Base-by-base conservation (phyloP, 2,113 vertebrate genomes). In the Phrynosoma blainvillii region DNA sequence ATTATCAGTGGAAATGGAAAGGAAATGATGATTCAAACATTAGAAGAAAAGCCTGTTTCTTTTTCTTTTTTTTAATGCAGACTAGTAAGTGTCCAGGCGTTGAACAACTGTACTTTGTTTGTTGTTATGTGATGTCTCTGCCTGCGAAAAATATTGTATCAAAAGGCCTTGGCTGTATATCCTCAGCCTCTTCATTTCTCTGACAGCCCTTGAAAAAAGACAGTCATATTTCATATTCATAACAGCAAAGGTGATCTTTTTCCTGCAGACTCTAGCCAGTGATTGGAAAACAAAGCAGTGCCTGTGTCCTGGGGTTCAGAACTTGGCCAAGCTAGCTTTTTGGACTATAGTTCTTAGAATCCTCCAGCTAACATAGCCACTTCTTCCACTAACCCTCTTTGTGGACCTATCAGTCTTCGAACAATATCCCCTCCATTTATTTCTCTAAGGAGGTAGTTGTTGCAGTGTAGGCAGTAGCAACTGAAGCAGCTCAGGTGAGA, bases 101-200 rank as follows among this genome's bases (percentile, higher is more conserved):
- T 16, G 73, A 32, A n/a, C 47, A 87, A 87, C 23, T 73, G 25
- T 73, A 16, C 27, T 54, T 36, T 80, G 76, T 62, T 30, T 59
- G 23, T 71, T 79, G 30, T 70, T 42, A 79, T 56, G 68, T 30
- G 68, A 81, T 16, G 36, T 27, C 66, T 73, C 23, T 52, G 32
- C 66, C 18, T 71, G 42, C 71, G n/a, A 80, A 20, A 80, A 59
- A 30, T 73, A 42, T 27, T 68, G 78, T 36, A 59, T 23, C 9
- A 47, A 20, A 20, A 59, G 47, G 16, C 56, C 23, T 40, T 70
- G 40, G 16, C 70, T 56, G 65, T 36, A 40, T 75, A 13, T 36
- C 74, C n/a, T 70, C 79, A 89, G 59, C 30, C 59, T 90, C 89
- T 92, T 85, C 85, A 42, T 81, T 5, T 4, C 54, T 92, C 82